Evolutionary conservation across 1,140 invertebrate species (phyloP).

Genomic region (Oryzaephilus surinamensis): DNA sequence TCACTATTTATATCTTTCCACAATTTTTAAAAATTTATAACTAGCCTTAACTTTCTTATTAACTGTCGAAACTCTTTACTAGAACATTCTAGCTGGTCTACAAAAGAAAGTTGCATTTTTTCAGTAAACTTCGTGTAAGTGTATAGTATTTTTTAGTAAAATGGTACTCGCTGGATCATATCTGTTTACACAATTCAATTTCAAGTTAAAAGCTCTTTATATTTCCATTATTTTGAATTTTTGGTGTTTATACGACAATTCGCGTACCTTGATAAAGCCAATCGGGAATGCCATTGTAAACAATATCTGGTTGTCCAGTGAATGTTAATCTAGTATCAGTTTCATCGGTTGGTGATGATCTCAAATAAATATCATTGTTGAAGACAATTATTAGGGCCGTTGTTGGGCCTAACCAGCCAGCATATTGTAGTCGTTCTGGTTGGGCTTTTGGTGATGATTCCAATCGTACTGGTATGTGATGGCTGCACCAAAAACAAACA

Average conservation of each 20-base stretch:
- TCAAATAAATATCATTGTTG: slow-evolving; percentile 80
- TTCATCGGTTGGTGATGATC: slow-evolving; percentile 52
- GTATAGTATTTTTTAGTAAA: too few relatives aligned
- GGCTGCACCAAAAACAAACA: slow-evolving; percentile 40
- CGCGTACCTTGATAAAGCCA: slow-evolving; percentile 83
- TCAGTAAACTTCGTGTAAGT: too few relatives aligned
- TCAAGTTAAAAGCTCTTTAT: too few relatives aligned
- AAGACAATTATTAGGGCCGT: slow-evolving; percentile 60
- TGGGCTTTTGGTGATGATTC: slow-evolving; percentile 53
- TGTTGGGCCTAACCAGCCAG: slow-evolving; percentile 64
- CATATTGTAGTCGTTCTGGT: slow-evolving; percentile 61
- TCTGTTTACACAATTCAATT: too few relatives aligned
- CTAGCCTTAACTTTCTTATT: too few relatives aligned
- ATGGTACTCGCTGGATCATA: too few relatives aligned
- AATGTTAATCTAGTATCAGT: slow-evolving; percentile 59
- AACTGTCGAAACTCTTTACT: too few relatives aligned
- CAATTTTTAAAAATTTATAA: too few relatives aligned
- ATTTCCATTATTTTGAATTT: neutral
- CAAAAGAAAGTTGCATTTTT: too few relatives aligned
- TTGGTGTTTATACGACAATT: too few relatives aligned
- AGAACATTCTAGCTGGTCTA: too few relatives aligned
- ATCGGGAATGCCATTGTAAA: slow-evolving; percentile 88
- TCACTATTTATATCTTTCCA: too few relatives aligned
- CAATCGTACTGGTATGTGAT: slow-evolving; percentile 66
- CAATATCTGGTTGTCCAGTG: slow-evolving; percentile 57